These are phyloP conservation scores for Herpetotheres cachinnans DNA, from an alignment of 2,113 vertebrate genomes.

Conservation along the genomic window DNA sequence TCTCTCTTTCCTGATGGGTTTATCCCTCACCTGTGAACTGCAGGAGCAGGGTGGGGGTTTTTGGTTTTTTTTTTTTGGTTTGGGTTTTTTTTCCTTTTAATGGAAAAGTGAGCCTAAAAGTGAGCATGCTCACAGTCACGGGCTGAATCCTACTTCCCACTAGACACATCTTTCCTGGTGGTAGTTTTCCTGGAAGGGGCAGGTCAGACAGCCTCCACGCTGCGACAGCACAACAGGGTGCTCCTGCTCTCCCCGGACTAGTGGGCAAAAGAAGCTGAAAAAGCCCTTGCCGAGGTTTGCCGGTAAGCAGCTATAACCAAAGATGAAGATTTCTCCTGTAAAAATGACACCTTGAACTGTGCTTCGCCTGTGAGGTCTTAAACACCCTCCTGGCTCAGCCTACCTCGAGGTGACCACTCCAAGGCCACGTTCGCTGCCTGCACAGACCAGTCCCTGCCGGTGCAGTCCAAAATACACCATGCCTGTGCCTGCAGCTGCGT, in stretches of 20 bases:
- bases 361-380: background rate
- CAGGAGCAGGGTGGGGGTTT: background rate
- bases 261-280: background rate
- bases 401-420: background rate
- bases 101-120: background rate
- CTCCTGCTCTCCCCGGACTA: background rate
- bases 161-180: background rate
- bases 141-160: background rate
- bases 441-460: background rate
- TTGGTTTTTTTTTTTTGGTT: background rate
- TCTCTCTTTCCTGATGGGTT: background rate
- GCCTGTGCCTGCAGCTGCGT: background rate
- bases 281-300: background rate
- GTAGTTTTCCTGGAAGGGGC: background rate
- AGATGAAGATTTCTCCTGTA: background rate
- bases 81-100: background rate
- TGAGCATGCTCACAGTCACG: fast-evolving
- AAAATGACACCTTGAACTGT: background rate
- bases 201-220: background rate
- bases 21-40: background rate
- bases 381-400: background rate
- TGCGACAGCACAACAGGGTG: fast-evolving
- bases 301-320: fast-evolving
- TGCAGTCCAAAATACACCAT: fast-evolving
- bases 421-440: background rate